phyloP scores from a whole-genome alignment of 1,140 invertebrate genomes.

The Metaphire vulgaris region DNA sequence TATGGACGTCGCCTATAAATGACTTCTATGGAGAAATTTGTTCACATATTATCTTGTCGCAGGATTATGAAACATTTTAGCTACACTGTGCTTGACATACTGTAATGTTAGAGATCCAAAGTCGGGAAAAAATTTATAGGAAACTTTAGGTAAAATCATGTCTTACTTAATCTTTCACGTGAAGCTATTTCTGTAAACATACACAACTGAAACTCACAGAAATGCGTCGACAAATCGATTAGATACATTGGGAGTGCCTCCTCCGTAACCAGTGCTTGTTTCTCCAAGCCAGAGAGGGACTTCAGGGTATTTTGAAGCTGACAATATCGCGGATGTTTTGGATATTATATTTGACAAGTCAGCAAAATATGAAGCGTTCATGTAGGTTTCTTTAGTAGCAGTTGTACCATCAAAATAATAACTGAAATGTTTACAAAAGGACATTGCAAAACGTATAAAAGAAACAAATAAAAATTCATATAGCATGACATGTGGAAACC shows the following conservation, averaged over 20 bases:
- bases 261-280: conserved; percentile 1
- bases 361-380: not conserved
- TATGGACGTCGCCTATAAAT: too few relatives aligned
- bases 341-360: not conserved
- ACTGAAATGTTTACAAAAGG: not conserved
- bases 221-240: conserved; percentile 17
- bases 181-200: too few relatives aligned
- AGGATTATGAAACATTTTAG: too few relatives aligned
- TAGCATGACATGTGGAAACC: too few relatives aligned
- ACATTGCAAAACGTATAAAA: not conserved
- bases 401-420: conserved; percentile 7
- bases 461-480: too few relatives aligned
- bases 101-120: too few relatives aligned
- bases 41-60: too few relatives aligned
- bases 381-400: not conserved
- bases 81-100: too few relatives aligned
- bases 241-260: conserved; percentile 15
- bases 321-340: not conserved
- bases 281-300: conserved; percentile 5
- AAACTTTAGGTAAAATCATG: too few relatives aligned
- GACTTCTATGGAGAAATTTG: too few relatives aligned
- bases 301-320: not conserved
- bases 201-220: conserved; percentile 5
- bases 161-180: too few relatives aligned
- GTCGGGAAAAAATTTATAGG: too few relatives aligned